Evolutionary conservation across 2,888 invertebrate species (phyloP).

Genomic region (Nomada ferruginata): DNA sequence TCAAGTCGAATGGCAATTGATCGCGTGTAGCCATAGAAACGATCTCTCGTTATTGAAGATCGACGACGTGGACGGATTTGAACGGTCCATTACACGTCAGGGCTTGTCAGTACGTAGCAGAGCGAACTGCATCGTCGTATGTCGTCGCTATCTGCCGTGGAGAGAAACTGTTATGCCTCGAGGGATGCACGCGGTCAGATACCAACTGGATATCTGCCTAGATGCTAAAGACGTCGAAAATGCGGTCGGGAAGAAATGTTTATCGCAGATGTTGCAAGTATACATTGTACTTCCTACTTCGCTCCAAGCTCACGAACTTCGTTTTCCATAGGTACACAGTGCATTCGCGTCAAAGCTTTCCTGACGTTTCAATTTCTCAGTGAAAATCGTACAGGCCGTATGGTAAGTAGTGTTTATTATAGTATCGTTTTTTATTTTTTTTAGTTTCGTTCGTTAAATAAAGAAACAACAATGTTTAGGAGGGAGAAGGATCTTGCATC

Average conservation of each 20-base stretch:
- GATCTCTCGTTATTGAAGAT: conserved; percentile 67
- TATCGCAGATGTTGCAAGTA: conserved; percentile 20
- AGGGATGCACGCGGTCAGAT: conserved; percentile 54
- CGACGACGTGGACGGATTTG: conserved; percentile 66
- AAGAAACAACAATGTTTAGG: too few species aligned
- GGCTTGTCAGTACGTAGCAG: conserved; percentile 36
- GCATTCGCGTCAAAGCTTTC: too few species aligned
- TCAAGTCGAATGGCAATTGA: conserved; percentile 62
- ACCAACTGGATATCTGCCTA: conserved; percentile 52
- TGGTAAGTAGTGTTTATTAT: too few species aligned
- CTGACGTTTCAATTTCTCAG: too few species aligned
- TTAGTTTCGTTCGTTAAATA: too few species aligned
- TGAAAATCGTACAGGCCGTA: too few species aligned
- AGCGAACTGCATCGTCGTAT: conserved; percentile 25
- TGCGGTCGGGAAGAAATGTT: conserved; percentile 56
- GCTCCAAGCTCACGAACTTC: background rate
- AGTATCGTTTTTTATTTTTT: too few species aligned
- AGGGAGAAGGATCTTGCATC: background rate
- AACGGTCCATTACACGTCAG: conserved; percentile 65
- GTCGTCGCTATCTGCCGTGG: conserved; percentile 58
- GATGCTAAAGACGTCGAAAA: conserved; percentile 46
- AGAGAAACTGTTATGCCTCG: conserved; percentile 68
- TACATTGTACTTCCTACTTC: background rate
- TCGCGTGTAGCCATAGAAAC: conserved; percentile 69
- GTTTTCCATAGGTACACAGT: too few species aligned